phyloP scores from a whole-genome alignment of 2,888 invertebrate species.

The Nycteola revayana region DNA sequence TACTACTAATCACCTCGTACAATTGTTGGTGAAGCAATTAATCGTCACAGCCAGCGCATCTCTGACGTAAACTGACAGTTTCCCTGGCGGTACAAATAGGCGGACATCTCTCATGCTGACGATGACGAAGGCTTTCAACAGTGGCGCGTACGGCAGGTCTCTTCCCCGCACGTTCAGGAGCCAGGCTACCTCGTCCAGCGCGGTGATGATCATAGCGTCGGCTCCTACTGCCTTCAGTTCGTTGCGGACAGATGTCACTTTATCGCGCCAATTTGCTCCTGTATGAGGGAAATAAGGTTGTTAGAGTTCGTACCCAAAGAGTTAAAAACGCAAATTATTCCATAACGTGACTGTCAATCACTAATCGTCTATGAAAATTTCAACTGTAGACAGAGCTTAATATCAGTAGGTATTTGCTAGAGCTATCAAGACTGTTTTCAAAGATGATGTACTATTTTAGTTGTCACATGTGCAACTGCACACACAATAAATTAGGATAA shows the following conservation, averaged over 20 bases:
- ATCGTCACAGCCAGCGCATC: constrained; percentile 75
- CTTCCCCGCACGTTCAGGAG: constrained; percentile 93
- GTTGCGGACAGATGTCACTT: constrained; percentile 85
- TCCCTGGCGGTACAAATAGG: constrained; percentile 86
- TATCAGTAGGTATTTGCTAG: too few relatives aligned
- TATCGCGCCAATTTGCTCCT: constrained; percentile 89
- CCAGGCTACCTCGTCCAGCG: constrained; percentile 93
- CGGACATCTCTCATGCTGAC: constrained; percentile 84
- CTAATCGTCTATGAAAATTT: too few relatives aligned
- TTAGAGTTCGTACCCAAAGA: too few relatives aligned
- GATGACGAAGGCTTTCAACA: constrained; percentile 88
- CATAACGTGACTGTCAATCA: too few relatives aligned
- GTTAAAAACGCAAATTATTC: too few relatives aligned
- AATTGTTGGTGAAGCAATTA: constrained; percentile 83
- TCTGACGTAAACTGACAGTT: constrained; percentile 81
- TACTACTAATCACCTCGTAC: constrained; percentile 56
- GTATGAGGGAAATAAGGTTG: too few relatives aligned
- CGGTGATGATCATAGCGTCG: constrained; percentile 91
- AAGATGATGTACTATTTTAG: too few relatives aligned
- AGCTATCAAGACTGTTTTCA: too few relatives aligned
- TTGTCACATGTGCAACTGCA: too few relatives aligned
- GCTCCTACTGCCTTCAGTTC: constrained; percentile 83
- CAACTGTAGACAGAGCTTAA: too few relatives aligned
- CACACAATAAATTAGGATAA: too few relatives aligned
- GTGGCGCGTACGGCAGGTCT: constrained; percentile 91